These are phyloP conservation scores for Panurus biarmicus DNA, from an alignment of 2,113 vertebrate genomes.

Conservation along the genomic window DNA sequence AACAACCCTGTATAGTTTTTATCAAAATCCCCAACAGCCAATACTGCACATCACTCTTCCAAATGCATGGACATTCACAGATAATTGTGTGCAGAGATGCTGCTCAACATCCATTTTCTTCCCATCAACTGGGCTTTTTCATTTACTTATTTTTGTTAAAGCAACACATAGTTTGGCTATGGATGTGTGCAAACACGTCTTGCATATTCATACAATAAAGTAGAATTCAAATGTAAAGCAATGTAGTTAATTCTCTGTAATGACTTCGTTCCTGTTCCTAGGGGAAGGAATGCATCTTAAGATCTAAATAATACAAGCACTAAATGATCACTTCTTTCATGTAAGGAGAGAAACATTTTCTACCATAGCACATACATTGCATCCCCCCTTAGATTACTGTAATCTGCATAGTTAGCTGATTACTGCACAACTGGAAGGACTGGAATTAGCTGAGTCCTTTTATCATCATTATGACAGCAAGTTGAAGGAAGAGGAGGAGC, in stretches of 20 bases:
- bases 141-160: not conserved
- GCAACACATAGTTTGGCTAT: not conserved
- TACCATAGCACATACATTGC: not conserved
- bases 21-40: not conserved
- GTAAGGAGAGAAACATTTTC: not conserved
- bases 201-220: not conserved
- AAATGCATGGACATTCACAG: not conserved
- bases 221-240: not conserved
- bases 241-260: not conserved
- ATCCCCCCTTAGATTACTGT: not conserved
- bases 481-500: constrained; percentile 27
- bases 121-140: not conserved
- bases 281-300: not conserved
- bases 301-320: not conserved
- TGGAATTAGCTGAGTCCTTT: constrained; percentile 35
- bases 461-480: not conserved
- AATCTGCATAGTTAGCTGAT: not conserved
- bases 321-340: not conserved
- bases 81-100: not conserved
- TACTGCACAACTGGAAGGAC: constrained; percentile 24
- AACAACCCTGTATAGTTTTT: not conserved
- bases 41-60: not conserved
- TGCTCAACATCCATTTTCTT: not conserved
- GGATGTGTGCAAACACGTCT: not conserved
- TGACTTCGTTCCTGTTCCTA: not conserved